Percentiles rank a stretch among this genome's conserved stretches.
These are phyloP conservation scores for Archegozetes longisetosus DNA, from an alignment of 1,140 invertebrate genomes.

Conservation along the genomic window DNA sequence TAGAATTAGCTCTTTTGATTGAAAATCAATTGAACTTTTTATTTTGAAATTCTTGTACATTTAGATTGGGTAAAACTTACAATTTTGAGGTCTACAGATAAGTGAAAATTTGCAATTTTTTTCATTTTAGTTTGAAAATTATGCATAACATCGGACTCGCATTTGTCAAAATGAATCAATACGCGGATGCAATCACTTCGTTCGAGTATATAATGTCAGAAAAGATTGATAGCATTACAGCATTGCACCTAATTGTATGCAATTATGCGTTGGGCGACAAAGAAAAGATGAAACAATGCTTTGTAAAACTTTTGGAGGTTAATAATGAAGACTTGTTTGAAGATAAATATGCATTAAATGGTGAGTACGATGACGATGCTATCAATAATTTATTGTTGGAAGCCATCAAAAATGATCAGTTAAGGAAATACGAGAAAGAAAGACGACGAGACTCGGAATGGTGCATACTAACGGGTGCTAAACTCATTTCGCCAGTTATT, in stretches of 20 bases:
- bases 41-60: no score
- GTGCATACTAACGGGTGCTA: conserved; percentile 72
- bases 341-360: conserved; percentile 42
- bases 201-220: conserved; percentile 98
- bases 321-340: conserved; percentile 48
- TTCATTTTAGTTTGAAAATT: conserved; percentile 63
- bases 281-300: conserved; percentile 84
- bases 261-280: conserved; percentile 82
- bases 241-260: conserved; percentile 79
- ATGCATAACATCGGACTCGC: conserved; percentile 96
- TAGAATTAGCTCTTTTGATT: no score
- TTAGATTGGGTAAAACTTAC: no score
- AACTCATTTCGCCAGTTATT: conserved; percentile 75
- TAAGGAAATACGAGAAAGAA: conserved; percentile 13
- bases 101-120: background rate
- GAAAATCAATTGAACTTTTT: no score
- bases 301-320: conserved; percentile 74
- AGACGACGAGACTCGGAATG: conserved; percentile 58
- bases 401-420: conserved; percentile 36
- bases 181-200: conserved; percentile 81
- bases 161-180: conserved; percentile 88
- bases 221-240: conserved; percentile 42
- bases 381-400: conserved; percentile 52
- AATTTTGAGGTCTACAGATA: no score
- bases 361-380: conserved; percentile 43